phyloP scores from a whole-genome alignment of 1,140 invertebrate genomes.

The Monomorium pharaonis region DNA sequence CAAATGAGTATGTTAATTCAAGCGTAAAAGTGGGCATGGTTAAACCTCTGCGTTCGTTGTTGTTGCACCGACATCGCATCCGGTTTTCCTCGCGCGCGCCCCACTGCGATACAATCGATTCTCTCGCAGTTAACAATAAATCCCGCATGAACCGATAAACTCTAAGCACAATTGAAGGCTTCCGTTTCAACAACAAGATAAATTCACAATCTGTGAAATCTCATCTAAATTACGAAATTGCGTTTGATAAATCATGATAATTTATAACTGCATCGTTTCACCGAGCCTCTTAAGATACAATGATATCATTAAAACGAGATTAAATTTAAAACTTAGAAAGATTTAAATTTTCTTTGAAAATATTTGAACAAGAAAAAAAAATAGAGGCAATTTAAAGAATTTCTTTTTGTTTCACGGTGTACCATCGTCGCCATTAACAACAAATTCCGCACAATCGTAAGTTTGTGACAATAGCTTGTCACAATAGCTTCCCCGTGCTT shows the following conservation, averaged over 20 bases:
- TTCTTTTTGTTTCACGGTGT: neutral
- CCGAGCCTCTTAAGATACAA: neutral
- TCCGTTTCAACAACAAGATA: neutral
- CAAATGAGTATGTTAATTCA: slow-evolving; percentile 71
- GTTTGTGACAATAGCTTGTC: neutral
- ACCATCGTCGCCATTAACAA: neutral
- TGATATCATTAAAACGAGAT: neutral
- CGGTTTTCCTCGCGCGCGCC: slow-evolving; percentile 15
- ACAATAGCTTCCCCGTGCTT: neutral
- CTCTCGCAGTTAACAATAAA: slow-evolving; percentile 13
- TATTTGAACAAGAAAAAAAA: neutral
- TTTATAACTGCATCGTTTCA: neutral
- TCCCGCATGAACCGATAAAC: slow-evolving; percentile 2
- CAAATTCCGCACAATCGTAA: neutral
- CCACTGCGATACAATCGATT: slow-evolving; percentile 37
- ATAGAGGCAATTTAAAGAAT: neutral
- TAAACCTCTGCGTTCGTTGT: slow-evolving; percentile 47
- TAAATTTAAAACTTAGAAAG: neutral
- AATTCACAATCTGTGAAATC: slow-evolving; percentile 4
- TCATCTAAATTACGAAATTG: neutral
- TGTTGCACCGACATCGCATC: slow-evolving; percentile 16
- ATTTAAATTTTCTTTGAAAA: neutral
- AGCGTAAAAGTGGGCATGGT: slow-evolving; percentile 70
- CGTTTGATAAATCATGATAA: neutral
- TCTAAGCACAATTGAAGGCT: neutral